phyloP scores from a whole-genome alignment of 2,797 vertebrate species.

The Uromys caudimaculatus region DNA sequence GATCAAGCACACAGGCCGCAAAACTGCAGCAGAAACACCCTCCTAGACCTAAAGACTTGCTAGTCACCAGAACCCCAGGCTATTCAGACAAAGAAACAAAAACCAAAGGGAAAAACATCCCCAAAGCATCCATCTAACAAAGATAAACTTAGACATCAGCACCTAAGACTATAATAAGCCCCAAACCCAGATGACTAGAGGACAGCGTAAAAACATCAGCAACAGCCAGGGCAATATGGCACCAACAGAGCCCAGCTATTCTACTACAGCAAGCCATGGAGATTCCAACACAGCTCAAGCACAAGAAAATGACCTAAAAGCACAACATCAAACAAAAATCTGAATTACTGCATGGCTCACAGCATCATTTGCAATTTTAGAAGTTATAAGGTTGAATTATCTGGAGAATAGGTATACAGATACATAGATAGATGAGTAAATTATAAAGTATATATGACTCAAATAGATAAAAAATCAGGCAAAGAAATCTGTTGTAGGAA shows the following conservation, averaged over 20 bases:
- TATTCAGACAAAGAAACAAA: not conserved
- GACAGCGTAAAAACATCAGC: not conserved
- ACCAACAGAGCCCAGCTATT: not conserved
- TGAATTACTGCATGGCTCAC: not conserved
- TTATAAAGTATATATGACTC: not conserved
- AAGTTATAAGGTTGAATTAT: not conserved
- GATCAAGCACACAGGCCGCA: not conserved
- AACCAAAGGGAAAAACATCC: not conserved
- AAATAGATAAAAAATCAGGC: not conserved
- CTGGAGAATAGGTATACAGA: not conserved
- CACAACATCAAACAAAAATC: not conserved
- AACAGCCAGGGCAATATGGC: not conserved
- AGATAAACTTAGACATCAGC: not conserved
- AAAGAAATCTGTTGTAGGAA: not conserved
- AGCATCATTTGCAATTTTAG: not conserved
- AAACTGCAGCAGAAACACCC: not conserved
- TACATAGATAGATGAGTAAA: not conserved
- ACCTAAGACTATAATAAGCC: no score
- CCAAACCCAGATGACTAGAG: not conserved
- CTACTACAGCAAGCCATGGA: not conserved
- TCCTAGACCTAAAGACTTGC: not conserved
- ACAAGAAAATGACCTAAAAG: not conserved
- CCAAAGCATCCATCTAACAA: not conserved
- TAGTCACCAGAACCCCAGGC: not conserved
- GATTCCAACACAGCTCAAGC: not conserved